Conservation (phyloP, 2,888 invertebrate genomes). For the Cenopis cana region DNA sequence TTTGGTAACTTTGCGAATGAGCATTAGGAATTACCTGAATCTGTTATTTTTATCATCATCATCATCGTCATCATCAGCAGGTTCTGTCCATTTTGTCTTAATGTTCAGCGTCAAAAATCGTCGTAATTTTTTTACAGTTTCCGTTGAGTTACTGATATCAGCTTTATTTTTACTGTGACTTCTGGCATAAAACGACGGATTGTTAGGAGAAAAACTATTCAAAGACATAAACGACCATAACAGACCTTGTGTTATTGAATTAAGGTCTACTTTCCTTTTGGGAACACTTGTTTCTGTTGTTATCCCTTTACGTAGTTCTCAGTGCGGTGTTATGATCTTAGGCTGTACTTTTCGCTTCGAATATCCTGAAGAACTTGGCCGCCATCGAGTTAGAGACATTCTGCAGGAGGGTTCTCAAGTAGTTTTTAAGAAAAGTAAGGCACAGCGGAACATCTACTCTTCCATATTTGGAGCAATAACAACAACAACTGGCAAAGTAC, state of each 20-base stretch:
- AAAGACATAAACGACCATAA: background rate
- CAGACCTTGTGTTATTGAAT: background rate
- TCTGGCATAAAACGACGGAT: background rate
- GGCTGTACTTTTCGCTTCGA: background rate
- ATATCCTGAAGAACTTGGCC: background rate
- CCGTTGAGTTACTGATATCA: background rate
- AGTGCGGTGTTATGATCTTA: background rate
- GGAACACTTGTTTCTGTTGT: background rate
- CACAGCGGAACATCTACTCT: too few relatives aligned
- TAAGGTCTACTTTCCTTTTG: background rate
- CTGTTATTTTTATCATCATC: too few relatives aligned
- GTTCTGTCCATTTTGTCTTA: too few relatives aligned
- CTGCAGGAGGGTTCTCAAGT: background rate
- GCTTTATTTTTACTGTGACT: background rate
- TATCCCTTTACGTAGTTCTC: background rate
- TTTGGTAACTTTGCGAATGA: too few relatives aligned
- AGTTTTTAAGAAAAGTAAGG: background rate
- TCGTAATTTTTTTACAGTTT: background rate
- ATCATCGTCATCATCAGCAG: too few relatives aligned
- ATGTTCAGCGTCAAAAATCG: too few relatives aligned
- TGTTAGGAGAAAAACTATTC: conserved; percentile 1
- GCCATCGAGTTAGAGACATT: background rate
- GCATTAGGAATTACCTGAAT: too few relatives aligned
- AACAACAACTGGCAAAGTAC: too few relatives aligned
- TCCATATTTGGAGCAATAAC: too few relatives aligned